A percentile compares a stretch with the other conserved stretches of the same genome.
phyloP scores from a whole-genome alignment of 2,888 invertebrate genomes.

The Gari tellinella region DNA sequence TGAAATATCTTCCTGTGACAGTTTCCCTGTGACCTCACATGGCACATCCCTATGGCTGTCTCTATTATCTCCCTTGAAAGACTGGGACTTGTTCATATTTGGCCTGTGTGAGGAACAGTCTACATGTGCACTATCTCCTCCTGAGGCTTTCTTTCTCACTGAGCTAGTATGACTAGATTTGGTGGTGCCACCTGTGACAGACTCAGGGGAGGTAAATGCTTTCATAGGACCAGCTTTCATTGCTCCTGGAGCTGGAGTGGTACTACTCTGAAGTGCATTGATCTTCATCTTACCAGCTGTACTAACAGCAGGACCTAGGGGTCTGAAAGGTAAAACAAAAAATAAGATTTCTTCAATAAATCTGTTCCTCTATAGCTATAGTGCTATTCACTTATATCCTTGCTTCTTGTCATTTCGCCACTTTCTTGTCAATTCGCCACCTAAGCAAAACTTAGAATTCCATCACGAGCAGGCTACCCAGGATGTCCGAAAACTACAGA shows the following conservation, averaged over 20 bases:
- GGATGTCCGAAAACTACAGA: too few relatives aligned
- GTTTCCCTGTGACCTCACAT: too few relatives aligned
- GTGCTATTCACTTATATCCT: too few relatives aligned
- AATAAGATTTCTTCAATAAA: neutral
- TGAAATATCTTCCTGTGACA: too few relatives aligned
- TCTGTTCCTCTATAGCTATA: too few relatives aligned
- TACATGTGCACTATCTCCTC: neutral
- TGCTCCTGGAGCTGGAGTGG: conserved; percentile 7
- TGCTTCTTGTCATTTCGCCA: too few relatives aligned
- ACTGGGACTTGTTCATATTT: neutral
- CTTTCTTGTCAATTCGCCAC: too few relatives aligned
- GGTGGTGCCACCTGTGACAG: conserved; percentile 2
- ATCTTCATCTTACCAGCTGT: conserved; percentile 25
- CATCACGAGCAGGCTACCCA: neutral
- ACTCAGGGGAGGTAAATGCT: conserved; percentile 51
- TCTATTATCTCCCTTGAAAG: too few relatives aligned
- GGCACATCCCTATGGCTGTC: too few relatives aligned
- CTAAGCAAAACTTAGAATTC: too few relatives aligned
- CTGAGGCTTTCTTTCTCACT: neutral
- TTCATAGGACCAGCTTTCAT: conserved; percentile 58
- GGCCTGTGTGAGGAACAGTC: neutral
- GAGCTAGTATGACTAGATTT: conserved; percentile 5
- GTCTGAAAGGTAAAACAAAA: conserved; percentile 14
- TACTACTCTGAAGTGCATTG: neutral
- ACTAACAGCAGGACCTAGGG: conserved; percentile 27